Evolutionary conservation across 1,140 invertebrate genomes (phyloP).

Genomic region (Cheumatopsyche charites): DNA sequence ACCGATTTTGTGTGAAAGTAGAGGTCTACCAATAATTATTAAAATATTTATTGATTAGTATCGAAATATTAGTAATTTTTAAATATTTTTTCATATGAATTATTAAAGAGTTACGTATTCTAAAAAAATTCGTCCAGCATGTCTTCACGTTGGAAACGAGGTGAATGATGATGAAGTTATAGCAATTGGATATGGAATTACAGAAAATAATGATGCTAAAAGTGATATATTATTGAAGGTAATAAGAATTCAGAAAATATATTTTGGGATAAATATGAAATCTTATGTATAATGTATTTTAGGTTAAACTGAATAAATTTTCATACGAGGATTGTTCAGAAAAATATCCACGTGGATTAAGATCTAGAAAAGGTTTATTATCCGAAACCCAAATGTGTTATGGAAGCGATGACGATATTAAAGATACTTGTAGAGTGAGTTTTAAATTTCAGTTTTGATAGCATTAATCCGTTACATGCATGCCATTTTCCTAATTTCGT

Average conservation of each 20-base stretch:
- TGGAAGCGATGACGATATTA: not conserved
- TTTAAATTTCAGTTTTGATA: no score
- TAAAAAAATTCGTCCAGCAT: conserved; percentile 6
- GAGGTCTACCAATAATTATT: no score
- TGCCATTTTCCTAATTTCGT: not conserved
- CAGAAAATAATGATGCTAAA: conserved; percentile 9
- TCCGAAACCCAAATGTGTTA: conserved; percentile 15
- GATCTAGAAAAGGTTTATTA: no score
- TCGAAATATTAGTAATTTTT: no score
- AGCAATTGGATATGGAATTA: not conserved
- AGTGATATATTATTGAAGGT: conserved; percentile 15
- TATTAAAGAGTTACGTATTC: not conserved
- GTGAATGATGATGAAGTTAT: not conserved
- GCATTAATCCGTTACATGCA: no score
- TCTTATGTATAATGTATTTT: no score
- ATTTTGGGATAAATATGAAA: not conserved
- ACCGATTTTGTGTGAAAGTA: no score
- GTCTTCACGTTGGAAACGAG: not conserved
- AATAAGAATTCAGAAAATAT: not conserved
- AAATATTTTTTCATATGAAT: not conserved
- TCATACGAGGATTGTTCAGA: no score
- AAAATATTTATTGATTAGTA: no score
- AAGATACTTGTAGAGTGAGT: conserved; percentile 28
- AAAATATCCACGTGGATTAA: no score
- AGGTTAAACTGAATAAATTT: no score